Conservation (phyloP, 2,113 vertebrate species). For the Pangasianodon hypophthalmus region DNA sequence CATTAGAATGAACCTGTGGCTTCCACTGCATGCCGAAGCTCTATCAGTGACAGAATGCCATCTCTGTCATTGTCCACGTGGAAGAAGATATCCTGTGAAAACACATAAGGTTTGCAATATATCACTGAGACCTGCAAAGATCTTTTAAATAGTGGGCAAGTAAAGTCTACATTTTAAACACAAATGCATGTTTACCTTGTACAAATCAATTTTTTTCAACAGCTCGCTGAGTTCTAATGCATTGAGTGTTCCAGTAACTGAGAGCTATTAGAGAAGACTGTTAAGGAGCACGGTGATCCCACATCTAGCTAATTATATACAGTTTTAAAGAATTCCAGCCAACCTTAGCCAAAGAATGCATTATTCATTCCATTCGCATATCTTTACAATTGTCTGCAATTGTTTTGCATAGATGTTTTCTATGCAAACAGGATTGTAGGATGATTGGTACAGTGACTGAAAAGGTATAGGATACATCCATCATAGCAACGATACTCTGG, state of each 20-base stretch:
- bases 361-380: background rate
- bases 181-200: slow-evolving; percentile 62
- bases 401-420: background rate
- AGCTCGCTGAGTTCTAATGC: slow-evolving; percentile 63
- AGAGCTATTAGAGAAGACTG: slow-evolving; percentile 54
- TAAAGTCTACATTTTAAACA: background rate
- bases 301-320: background rate
- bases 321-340: background rate
- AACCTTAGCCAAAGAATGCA: background rate
- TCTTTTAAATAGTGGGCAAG: background rate
- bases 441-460: background rate
- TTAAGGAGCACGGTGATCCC: slow-evolving; percentile 54
- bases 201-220: slow-evolving; percentile 61
- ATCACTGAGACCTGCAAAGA: background rate
- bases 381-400: background rate
- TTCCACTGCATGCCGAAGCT: slow-evolving; percentile 42
- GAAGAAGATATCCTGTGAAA: slow-evolving; percentile 67
- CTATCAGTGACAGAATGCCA: slow-evolving; percentile 59
- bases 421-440: background rate
- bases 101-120: background rate
- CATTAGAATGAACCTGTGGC: slow-evolving; percentile 21
- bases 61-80: slow-evolving; percentile 60
- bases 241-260: slow-evolving; percentile 69
- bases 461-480: slow-evolving; percentile 72
- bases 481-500: slow-evolving; percentile 72